Conservation (phyloP, 2,888 invertebrate species). For the Tachina lurida region DNA sequence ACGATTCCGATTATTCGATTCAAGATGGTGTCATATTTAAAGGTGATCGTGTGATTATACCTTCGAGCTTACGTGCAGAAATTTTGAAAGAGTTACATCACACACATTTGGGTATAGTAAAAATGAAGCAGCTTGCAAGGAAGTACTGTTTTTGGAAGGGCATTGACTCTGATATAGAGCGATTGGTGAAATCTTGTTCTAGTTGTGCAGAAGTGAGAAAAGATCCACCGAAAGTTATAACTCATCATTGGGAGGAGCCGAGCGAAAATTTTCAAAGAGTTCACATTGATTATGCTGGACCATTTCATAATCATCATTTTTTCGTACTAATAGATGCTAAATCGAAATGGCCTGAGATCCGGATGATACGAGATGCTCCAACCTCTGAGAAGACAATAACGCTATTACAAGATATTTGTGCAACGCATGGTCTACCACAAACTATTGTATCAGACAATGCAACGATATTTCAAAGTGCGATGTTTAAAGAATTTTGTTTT, state of each 20-base stretch:
- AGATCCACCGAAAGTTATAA: neutral
- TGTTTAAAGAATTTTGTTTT: slow-evolving; percentile 53
- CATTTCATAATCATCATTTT: slow-evolving; percentile 43
- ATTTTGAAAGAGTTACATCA: slow-evolving; percentile 64
- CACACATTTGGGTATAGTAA: slow-evolving; percentile 75
- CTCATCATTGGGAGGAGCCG: slow-evolving; percentile 52
- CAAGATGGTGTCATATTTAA: slow-evolving; percentile 60
- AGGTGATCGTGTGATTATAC: slow-evolving; percentile 56
- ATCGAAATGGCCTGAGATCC: slow-evolving; percentile 4
- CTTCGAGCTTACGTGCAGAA: too few species aligned
- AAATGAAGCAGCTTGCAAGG: slow-evolving; percentile 72
- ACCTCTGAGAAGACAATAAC: slow-evolving; percentile 7
- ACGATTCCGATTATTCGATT: neutral
- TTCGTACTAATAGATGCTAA: slow-evolving; percentile 8
- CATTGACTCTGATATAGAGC: slow-evolving; percentile 75
- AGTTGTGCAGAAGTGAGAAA: slow-evolving; percentile 66
- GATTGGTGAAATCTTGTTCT: slow-evolving; percentile 48
- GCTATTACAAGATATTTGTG: slow-evolving; percentile 38
- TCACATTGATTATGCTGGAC: slow-evolving; percentile 52
- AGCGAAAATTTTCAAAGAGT: slow-evolving; percentile 57
- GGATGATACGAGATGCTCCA: neutral
- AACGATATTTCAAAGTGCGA: slow-evolving; percentile 58
- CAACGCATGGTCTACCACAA: slow-evolving; percentile 51
- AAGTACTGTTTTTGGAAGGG: slow-evolving; percentile 75
- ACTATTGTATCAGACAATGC: slow-evolving; percentile 54